Evolutionary conservation across 1,140 invertebrate species (phyloP), one percentile per base, ranked within the genome.

Genomic region (Cydia amplana): DNA sequence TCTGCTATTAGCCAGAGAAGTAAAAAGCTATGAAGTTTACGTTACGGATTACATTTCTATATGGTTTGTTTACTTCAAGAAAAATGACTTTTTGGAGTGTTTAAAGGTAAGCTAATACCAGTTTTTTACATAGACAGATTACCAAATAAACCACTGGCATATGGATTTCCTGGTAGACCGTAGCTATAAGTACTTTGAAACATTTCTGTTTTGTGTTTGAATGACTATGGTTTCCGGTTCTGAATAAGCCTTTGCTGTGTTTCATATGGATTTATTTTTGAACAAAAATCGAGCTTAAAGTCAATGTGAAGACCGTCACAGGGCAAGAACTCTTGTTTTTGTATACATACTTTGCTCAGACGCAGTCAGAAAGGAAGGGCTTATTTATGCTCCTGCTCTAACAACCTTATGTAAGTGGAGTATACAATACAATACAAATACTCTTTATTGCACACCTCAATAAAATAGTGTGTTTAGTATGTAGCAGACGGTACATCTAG

Each of bases 41-140:
- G 51, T 83, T 28, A 82, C 80, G 12, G 80, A 83, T 77, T 83
- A 76, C 73, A 67, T 83, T 36, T 70, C 72, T 0, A 49, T 83
- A 60, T 83, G 79, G 76, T 76, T 60, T 70, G 51, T 75, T 20
- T 25, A 78, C 75, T 65, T 79, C 28, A 75, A 77, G 43, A 64
- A 77, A 74, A 72, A 32, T 10, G 73, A 60, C 73, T 83, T 83
- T 79, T 18, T 80, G 10, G 49, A 28, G 63, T 32, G 40, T 43
- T 72, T 83, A 72, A 75, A 82, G 74, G 80, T 83, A 79, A 72
- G n/a, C 18, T 64, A 10, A 23, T 14, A 4, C 60, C 10, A 64
- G 60, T 25, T 10, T 25, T 16, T 14, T 49, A 14, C 12, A 49
- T n/a, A n/a, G n/a, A n/a, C n/a, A n/a, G n/a, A n/a, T n/a, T n/a